These are phyloP conservation scores for Ectropis grisescens DNA, from an alignment of 1,140 invertebrate genomes.

Conservation along the genomic window DNA sequence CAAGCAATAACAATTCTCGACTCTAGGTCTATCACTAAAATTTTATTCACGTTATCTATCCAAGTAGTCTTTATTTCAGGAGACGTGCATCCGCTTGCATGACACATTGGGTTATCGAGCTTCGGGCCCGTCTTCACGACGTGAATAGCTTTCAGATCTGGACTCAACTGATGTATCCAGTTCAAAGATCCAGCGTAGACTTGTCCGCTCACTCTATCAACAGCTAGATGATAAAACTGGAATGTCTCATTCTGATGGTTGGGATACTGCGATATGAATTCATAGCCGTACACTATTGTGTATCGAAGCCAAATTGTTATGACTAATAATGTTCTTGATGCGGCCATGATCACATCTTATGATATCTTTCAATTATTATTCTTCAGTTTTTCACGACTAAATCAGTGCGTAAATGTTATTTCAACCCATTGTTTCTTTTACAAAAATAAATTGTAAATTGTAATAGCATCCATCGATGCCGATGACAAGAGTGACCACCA, in stretches of 20 bases:
- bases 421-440: constrained; percentile 61
- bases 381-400: constrained; percentile 39
- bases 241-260: constrained; percentile 57
- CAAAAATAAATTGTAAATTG: constrained; percentile 50
- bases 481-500: constrained; percentile 56
- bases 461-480: constrained; percentile 57
- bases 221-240: constrained; percentile 70
- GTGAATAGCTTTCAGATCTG: constrained; percentile 79
- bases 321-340: constrained; percentile 44
- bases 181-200: constrained; percentile 86
- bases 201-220: constrained; percentile 74
- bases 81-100: constrained; percentile 83
- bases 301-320: constrained; percentile 57
- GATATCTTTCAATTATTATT: constrained; percentile 22
- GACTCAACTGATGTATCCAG: constrained; percentile 84
- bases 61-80: constrained; percentile 76
- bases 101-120: constrained; percentile 88
- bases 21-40: constrained; percentile 88
- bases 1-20: constrained; percentile 87
- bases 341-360: constrained; percentile 64
- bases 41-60: constrained; percentile 92
- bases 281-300: constrained; percentile 55
- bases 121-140: constrained; percentile 80
- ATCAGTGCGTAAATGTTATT: constrained; percentile 32
- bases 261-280: constrained; percentile 64